phyloP scores from a whole-genome alignment of 2,888 invertebrate species.

The Andricus quercusramuli region DNA sequence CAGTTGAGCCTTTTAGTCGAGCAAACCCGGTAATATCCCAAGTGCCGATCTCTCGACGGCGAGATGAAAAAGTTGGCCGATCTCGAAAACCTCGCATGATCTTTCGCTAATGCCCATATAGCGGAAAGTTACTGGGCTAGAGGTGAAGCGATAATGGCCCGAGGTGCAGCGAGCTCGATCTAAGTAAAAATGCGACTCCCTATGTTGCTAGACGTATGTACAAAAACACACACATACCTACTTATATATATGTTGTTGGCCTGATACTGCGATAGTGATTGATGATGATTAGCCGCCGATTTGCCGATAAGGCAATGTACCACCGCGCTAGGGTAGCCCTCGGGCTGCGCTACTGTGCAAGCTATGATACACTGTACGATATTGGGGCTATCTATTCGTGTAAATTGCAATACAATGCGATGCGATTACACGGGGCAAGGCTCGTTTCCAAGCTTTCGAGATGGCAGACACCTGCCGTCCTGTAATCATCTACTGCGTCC shows the following conservation, averaged over 20 bases:
- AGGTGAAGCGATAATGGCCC: constrained; percentile 63
- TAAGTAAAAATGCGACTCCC: constrained; percentile 55
- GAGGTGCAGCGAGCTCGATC: constrained; percentile 52
- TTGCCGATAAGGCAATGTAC: constrained; percentile 76
- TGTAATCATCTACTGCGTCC: constrained; percentile 28
- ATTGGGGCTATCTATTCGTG: constrained; percentile 70
- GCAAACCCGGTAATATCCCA: constrained; percentile 3
- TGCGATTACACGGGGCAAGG: constrained; percentile 64
- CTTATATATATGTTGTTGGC: constrained; percentile 51
- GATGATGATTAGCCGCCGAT: constrained; percentile 77
- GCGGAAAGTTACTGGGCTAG: constrained; percentile 62
- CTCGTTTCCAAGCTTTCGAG: constrained; percentile 37
- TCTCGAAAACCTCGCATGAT: constrained; percentile 46
- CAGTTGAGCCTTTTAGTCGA: not conserved
- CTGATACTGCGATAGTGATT: constrained; percentile 73
- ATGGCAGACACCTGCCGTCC: constrained; percentile 37
- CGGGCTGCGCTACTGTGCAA: constrained; percentile 48
- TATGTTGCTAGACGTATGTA: constrained; percentile 50
- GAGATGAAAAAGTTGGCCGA: constrained; percentile 54
- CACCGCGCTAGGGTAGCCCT: constrained; percentile 65
- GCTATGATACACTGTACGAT: constrained; percentile 71
- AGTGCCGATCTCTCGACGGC: constrained; percentile 20
- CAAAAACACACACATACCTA: constrained; percentile 53
- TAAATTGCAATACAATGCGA: constrained; percentile 71
- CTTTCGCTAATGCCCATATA: constrained; percentile 64